Base-by-base conservation (phyloP, 53 echinoderm and acorn worm genomes). In the Zoroaster sp. region DNA sequence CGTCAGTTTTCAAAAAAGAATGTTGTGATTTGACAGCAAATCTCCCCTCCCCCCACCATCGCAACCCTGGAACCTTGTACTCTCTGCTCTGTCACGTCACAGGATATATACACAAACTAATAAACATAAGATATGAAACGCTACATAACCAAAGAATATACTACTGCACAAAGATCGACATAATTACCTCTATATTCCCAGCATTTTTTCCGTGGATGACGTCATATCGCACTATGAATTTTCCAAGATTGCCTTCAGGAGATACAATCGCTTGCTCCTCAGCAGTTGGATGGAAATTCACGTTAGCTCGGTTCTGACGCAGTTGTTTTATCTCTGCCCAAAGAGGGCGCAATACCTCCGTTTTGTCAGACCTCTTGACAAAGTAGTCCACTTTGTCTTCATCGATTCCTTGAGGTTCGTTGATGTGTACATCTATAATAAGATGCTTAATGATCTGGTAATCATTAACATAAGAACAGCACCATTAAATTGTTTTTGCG, bases 201-300 rank as follows among this genome's bases (percentile, higher is more conserved):
- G 78, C 94, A 54, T 86, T 67, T 23, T 79, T 34, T 31, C 43
- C 20, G 31, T 92, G 82, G 8, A 40, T 75, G 77, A 92, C 92
- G 68, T 92, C 94, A 75, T 94, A 94, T n/a, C 74, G 34, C 18
- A 92, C 81, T 0, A 87, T 53, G 35, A 92, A 94, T 51, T 89
- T 89, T 31, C 89, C 94, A 78, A 89, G 71, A 37, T 67, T 91
- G 21, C 94, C 94, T n/a, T 77, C 45, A 1, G 68, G 52, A 28
- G 82, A 89, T 17, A 82, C 40, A 2, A 41, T 45, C 42, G 35
- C 1, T 51, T 93, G 93, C 36, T 93, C 59, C 3, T 63, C 80
- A 3, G 30, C 47, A 3, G 81, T 55, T 18, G 90, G 90, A 31
- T 63, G 54, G 45, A 90, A 93, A 34, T 38, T 35, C 17, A 93